Evolutionary conservation across 2,113 vertebrate genomes (phyloP), one percentile per base, ranked within the genome.

Genomic region (Mobula birostris): DNA sequence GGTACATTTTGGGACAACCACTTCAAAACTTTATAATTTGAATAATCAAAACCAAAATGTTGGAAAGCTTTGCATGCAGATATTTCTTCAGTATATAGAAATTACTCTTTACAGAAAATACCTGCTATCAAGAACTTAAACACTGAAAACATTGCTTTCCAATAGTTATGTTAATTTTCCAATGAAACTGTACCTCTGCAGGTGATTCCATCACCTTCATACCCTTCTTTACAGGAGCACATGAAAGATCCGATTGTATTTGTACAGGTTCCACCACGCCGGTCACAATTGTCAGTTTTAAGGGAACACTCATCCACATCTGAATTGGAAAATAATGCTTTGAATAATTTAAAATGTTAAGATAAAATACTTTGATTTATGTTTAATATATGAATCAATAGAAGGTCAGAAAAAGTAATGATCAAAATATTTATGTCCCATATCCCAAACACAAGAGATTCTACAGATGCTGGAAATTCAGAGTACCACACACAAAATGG

Each of bases 271-370:
- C 91, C 91, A 29, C 32, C 36, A 93, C 5, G 3, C 68, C 19
- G 32, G 40, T 93, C 91, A 76, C 91, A 93, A 8, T 93, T 15
- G 24, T 93, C 32, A 74, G 0, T 29, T 9, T 27, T 11, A 24
- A 7, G 21, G 24, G 36, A 12, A 93, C 91, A 93, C 61, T 93
- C 91, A 74, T 93, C 36, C 68, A 93, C 91, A 76, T 93, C 91
- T 93, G 70, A 76, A 29, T 93, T 12, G 29, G 70, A 76, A 74
- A 40, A 32, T 6, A 40, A 74, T 61, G 21, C 27, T 24, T 70
- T 12, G 32, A 58, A 92, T 21, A 70, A 36, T 8, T 70, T 19
- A 36, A 92, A 36, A 40, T 21, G n/a, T 36, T 70, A 92, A 70
- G 8, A 92, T 40, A 48, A 92, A n/a, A 40, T 7, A 12, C 7